Percentiles rank a stretch among this genome's conserved stretches.
Conservation (phyloP, 1,140 invertebrate genomes). For the Euglossa dilemma region DNA sequence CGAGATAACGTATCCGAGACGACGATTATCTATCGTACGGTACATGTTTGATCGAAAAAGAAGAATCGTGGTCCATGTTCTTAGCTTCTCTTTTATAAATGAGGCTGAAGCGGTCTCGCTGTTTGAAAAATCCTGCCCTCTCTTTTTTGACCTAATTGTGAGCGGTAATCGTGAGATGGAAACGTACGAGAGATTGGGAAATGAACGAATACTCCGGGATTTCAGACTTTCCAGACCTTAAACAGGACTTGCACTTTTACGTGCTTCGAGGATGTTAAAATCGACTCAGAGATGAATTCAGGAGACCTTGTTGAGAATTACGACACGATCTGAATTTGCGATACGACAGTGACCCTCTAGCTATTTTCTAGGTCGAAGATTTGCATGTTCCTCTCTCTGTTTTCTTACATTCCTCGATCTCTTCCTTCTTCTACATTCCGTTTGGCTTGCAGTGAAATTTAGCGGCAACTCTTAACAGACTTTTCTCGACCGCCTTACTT, state of each 20-base stretch:
- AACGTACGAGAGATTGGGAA: neutral
- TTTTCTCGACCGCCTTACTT: neutral
- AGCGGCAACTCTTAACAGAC: neutral
- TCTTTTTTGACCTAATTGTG: neutral
- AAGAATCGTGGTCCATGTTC: too few relatives aligned
- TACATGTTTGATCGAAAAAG: too few relatives aligned
- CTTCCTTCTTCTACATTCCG: neutral
- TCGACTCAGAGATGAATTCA: neutral
- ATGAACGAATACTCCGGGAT: neutral
- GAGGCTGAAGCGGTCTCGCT: too few relatives aligned
- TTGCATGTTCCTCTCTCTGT: neutral
- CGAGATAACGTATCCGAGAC: too few relatives aligned
- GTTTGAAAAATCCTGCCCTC: neutral
- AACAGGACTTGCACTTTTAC: neutral
- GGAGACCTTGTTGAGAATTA: neutral
- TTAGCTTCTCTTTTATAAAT: too few relatives aligned
- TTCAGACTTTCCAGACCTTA: neutral
- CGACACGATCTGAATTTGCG: conserved; percentile 7
- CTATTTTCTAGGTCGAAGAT: neutral
- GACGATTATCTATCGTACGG: too few relatives aligned
- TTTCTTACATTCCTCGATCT: too few relatives aligned
- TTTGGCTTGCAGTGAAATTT: too few relatives aligned
- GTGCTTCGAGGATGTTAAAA: neutral
- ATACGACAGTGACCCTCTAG: neutral
- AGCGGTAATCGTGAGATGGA: too few relatives aligned